Evolutionary conservation across 2,888 invertebrate species (phyloP), one percentile per base, ranked within the genome.

Genomic region (Acleris holmiana): DNA sequence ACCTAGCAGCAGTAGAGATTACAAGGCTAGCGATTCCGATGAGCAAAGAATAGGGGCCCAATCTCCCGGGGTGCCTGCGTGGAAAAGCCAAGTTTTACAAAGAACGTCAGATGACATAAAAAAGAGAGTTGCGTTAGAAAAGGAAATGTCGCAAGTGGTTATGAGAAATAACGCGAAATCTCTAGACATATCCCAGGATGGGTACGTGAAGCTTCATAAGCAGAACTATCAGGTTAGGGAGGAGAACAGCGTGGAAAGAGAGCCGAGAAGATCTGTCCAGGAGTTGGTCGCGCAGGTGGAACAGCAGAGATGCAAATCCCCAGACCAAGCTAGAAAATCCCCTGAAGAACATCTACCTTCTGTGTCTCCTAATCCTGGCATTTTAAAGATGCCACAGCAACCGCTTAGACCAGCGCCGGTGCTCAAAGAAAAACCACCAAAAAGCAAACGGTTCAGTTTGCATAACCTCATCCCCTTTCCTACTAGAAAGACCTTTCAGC

Each of bases 261-360:
- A 86, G 56, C 88, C 88, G 2, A 86, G 94, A 50, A 94, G 91
- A 71, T 93, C 94, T 0, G 95, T 95, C 0, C 95, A 94, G 73
- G 94, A 95, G 75, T 82, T 95, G 71, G 94, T 95, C 23, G 94
- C 94, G 1, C 92, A 93, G 76, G 94, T 94, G 10, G 95, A 95
- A 78, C 89, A 93, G 58, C 89, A 91, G 63, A 78, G 89, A 77
- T 75, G 87, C 75, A 76, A 78, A 73, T 86, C 88, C 4, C 91
- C 90, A 2, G 91, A 90, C 64, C 82, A 89, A 74, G 68, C 78
- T 29, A 80, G 83, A 89, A 74, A 75, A 75, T 67, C 74, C 76
- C 40, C 85, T 89, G 76, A 76, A 66, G 77, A 80, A 71, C 79
- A 79, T 40, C 60, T 68, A n/a, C 57, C 69, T 5, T 74, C 76